Percentiles rank a stretch among this genome's conserved stretches.
phyloP scores from a whole-genome alignment of 2,888 invertebrate species.

The Petrolisthes cinctipes region DNA sequence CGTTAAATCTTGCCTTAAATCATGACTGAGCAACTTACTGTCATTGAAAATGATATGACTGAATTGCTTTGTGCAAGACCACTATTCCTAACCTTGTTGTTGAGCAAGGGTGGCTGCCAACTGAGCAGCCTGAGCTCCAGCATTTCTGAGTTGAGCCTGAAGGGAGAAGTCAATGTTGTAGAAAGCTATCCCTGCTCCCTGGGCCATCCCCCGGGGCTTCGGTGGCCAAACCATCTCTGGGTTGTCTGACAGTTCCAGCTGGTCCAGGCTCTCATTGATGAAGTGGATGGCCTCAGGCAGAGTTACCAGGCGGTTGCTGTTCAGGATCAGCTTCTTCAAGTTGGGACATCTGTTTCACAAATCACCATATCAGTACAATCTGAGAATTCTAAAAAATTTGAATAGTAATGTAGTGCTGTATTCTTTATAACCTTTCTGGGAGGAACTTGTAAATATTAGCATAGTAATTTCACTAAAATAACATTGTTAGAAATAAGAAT shows the following conservation, averaged over 20 bases:
- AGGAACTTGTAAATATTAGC: no score
- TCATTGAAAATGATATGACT: no score
- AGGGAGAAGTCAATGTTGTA: conserved; percentile 99
- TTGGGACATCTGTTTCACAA: conserved; percentile 82
- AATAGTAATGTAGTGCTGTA: no score
- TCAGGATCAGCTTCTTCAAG: conserved; percentile 90
- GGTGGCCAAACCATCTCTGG: conserved; percentile 80
- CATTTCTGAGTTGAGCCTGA: conserved; percentile 91
- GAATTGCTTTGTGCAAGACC: no score
- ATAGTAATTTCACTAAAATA: background rate
- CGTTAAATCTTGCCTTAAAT: no score
- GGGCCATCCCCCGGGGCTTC: conserved; percentile 85
- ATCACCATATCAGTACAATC: background rate
- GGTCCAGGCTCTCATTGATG: conserved; percentile 84
- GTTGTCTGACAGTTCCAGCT: conserved; percentile 91
- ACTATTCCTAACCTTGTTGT: conserved; percentile 73
- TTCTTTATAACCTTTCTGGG: no score
- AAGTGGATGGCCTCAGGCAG: conserved; percentile 97
- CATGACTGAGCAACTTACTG: no score
- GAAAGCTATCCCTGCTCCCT: conserved; percentile 83
- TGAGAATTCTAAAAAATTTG: no score
- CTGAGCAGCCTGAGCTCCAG: conserved; percentile 87
- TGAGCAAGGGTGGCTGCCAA: conserved; percentile 75
- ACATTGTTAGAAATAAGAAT: no score
- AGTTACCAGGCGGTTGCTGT: conserved; percentile 93